phyloP scores from a whole-genome alignment of 2,888 invertebrate species.

The Apantesis nais region DNA sequence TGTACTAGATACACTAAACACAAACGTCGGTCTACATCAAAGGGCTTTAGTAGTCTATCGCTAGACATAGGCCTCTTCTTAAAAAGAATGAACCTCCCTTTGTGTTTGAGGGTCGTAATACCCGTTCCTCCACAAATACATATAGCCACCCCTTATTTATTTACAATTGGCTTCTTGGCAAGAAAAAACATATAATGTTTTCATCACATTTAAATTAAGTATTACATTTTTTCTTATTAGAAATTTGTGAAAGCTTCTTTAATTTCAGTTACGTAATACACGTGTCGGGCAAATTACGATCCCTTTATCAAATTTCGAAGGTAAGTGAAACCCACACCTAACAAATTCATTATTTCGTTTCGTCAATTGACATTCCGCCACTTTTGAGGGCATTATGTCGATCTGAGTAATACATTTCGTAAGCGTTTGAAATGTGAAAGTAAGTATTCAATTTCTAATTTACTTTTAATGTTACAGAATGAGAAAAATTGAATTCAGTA shows the following conservation, averaged over 20 bases:
- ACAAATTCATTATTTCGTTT: conserved; percentile 15
- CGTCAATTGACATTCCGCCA: conserved; percentile 19
- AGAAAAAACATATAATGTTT: neutral
- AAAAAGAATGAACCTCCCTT: too few relatives aligned
- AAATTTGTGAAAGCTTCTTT: neutral
- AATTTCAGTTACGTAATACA: neutral
- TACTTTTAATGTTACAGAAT: neutral
- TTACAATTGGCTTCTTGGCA: too few relatives aligned
- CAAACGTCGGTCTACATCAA: too few relatives aligned
- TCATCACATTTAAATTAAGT: neutral
- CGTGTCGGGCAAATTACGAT: neutral
- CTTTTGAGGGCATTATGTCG: conserved; percentile 12
- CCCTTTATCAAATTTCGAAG: conserved; percentile 5
- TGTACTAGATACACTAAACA: too few relatives aligned
- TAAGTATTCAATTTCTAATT: conserved; percentile 12
- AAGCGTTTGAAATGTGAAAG: conserved; percentile 11
- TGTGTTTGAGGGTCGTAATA: too few relatives aligned
- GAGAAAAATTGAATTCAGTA: neutral
- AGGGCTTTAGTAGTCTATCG: too few relatives aligned
- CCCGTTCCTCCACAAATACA: too few relatives aligned
- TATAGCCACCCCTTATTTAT: too few relatives aligned
- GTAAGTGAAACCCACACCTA: conserved; percentile 12
- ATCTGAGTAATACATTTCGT: conserved; percentile 13
- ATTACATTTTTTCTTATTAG: neutral
- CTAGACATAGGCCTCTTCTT: too few relatives aligned